phyloP scores from a whole-genome alignment of 1,140 invertebrate species.

The Drosophila dunni region DNA sequence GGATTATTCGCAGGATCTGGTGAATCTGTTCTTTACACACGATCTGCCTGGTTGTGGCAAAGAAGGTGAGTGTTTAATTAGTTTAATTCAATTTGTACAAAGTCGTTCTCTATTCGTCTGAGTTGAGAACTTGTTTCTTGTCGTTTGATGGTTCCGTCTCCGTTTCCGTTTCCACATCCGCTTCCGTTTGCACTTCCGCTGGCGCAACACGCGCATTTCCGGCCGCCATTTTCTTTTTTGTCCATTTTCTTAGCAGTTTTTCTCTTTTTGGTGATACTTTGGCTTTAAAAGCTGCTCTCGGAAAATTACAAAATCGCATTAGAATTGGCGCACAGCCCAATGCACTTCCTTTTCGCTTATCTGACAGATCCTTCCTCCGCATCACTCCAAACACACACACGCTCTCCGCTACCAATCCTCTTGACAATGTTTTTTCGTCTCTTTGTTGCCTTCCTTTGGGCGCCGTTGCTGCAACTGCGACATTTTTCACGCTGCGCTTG shows the following conservation, averaged over 20 bases:
- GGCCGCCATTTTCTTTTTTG: slow-evolving; percentile 53
- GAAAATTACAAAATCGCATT: slow-evolving; percentile 77
- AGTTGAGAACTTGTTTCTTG: slow-evolving; percentile 44
- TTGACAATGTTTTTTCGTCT: slow-evolving; percentile 37
- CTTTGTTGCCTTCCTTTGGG: slow-evolving; percentile 36
- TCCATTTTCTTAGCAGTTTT: slow-evolving; percentile 35
- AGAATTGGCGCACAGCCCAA: slow-evolving; percentile 82
- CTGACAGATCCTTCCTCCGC: slow-evolving; percentile 16
- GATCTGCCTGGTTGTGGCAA: slow-evolving; percentile 66
- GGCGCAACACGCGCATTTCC: slow-evolving; percentile 72
- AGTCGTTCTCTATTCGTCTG: slow-evolving; percentile 21
- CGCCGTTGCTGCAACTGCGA: slow-evolving; percentile 35
- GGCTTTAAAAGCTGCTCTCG: slow-evolving; percentile 62
- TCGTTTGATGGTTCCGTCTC: slow-evolving; percentile 65
- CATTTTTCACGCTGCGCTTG: slow-evolving; percentile 43
- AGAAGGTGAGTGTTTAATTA: slow-evolving; percentile 61
- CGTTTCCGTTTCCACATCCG: slow-evolving; percentile 59
- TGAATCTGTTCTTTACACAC: slow-evolving; percentile 81
- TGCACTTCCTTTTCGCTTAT: slow-evolving; percentile 70
- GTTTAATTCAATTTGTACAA: slow-evolving; percentile 64
- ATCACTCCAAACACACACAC: not conserved
- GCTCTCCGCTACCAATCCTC: not conserved
- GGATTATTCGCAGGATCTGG: slow-evolving; percentile 79
- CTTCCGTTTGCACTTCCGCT: slow-evolving; percentile 43
- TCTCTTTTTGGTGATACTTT: slow-evolving; percentile 27